phyloP scores from a whole-genome alignment of 2,113 vertebrate genomes.

The Promerops cafer region DNA sequence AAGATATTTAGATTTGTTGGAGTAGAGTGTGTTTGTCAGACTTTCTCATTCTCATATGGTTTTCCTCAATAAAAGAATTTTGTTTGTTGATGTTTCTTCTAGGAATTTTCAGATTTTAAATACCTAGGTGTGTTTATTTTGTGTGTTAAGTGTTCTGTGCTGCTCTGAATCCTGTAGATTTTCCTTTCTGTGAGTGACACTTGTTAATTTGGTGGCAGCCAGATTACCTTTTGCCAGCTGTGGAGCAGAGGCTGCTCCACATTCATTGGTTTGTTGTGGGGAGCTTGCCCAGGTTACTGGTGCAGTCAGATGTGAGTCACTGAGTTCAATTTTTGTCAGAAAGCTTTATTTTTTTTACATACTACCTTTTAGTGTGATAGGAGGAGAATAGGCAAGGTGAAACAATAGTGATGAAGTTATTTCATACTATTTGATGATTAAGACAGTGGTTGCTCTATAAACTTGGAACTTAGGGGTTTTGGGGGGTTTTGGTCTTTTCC shows the following conservation, averaged over 20 bases:
- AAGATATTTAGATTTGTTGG: background rate
- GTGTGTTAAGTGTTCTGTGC: background rate
- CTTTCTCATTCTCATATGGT: background rate
- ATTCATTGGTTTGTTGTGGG: fast-evolving
- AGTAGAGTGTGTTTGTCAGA: background rate
- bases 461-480: background rate
- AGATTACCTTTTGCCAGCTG: background rate
- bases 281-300: background rate
- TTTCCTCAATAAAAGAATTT: background rate
- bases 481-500: background rate
- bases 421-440: background rate
- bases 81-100: background rate
- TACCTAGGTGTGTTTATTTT: background rate
- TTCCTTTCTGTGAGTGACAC: background rate
- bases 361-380: background rate
- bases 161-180: background rate
- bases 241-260: background rate
- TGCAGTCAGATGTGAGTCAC: background rate
- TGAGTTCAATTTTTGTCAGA: background rate
- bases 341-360: background rate
- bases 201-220: background rate
- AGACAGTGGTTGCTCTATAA: background rate
- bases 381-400: background rate
- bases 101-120: background rate
- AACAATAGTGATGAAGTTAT: background rate